phyloP scores from a whole-genome alignment of 2,113 vertebrate genomes.

The Tichodroma muraria region DNA sequence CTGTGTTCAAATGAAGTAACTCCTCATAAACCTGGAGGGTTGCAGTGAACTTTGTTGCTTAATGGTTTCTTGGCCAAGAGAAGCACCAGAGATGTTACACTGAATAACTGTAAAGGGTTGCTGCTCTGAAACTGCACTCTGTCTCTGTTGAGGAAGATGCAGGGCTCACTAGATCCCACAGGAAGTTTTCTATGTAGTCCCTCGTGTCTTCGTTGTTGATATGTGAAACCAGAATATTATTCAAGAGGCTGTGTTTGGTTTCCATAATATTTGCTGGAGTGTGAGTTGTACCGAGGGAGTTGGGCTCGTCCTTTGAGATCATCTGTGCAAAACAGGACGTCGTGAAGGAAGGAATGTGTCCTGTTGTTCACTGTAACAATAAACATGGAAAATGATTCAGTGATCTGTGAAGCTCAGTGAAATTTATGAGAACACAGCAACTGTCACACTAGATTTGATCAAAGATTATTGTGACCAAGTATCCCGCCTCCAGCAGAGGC shows the following conservation, averaged over 20 bases:
- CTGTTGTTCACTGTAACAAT: background rate
- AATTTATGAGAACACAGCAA: background rate
- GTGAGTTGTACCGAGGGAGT: background rate
- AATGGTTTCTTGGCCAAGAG: background rate
- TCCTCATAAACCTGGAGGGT: background rate
- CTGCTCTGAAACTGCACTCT: background rate
- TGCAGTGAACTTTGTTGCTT: background rate
- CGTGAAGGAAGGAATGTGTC: background rate
- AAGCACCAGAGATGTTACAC: background rate
- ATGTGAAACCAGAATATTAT: background rate
- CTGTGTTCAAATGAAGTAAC: background rate
- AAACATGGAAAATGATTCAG: background rate
- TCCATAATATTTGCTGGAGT: background rate
- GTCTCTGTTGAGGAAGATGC: background rate
- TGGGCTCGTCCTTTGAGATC: background rate
- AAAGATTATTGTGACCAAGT: background rate
- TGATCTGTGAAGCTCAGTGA: background rate
- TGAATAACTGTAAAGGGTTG: background rate
- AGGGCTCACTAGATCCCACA: background rate
- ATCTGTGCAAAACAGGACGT: background rate
- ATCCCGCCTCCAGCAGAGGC: background rate
- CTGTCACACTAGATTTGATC: background rate
- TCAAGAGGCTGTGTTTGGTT: background rate
- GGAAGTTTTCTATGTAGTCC: background rate
- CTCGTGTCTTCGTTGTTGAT: background rate